Percentiles rank a stretch among this genome's conserved stretches.
phyloP scores from a whole-genome alignment of 2,888 invertebrate genomes.

The Lithophane leautieri region DNA sequence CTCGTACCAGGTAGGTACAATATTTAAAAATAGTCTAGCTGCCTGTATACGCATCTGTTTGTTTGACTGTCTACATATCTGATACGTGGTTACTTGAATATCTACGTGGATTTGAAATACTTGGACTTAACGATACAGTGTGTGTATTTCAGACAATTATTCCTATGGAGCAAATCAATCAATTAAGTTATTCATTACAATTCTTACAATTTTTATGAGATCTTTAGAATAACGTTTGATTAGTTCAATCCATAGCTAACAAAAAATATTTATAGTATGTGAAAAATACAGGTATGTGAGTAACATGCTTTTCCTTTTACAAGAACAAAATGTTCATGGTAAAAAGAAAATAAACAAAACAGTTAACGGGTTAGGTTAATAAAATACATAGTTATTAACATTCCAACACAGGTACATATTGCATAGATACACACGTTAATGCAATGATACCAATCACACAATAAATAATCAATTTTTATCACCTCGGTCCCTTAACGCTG shows the following conservation, averaged over 20 bases:
- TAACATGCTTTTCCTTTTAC: constrained; percentile 56
- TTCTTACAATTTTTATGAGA: not conserved
- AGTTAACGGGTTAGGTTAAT: constrained; percentile 45
- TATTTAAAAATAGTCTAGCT: not conserved
- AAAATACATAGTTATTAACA: constrained; percentile 55
- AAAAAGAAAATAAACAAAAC: constrained; percentile 38
- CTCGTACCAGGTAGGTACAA: too few species aligned
- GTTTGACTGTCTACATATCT: not conserved
- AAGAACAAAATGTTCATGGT: constrained; percentile 47
- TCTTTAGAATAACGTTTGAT: constrained; percentile 4
- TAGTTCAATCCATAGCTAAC: constrained; percentile 34
- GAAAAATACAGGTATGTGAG: constrained; percentile 31
- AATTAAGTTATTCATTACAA: not conserved
- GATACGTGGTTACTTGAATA: not conserved
- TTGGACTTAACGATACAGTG: constrained; percentile 22
- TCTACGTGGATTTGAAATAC: constrained; percentile 25
- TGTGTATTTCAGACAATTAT: constrained; percentile 24
- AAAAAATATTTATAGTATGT: constrained; percentile 5
- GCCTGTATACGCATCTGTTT: not conserved
- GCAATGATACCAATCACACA: constrained; percentile 70
- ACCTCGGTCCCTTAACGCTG: constrained; percentile 82
- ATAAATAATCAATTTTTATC: constrained; percentile 75
- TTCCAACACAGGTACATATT: constrained; percentile 55
- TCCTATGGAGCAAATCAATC: constrained; percentile 41
- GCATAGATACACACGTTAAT: constrained; percentile 60